Evolutionary conservation across 1,140 invertebrate species (phyloP).

Genomic region (Drosophila bocki): DNA sequence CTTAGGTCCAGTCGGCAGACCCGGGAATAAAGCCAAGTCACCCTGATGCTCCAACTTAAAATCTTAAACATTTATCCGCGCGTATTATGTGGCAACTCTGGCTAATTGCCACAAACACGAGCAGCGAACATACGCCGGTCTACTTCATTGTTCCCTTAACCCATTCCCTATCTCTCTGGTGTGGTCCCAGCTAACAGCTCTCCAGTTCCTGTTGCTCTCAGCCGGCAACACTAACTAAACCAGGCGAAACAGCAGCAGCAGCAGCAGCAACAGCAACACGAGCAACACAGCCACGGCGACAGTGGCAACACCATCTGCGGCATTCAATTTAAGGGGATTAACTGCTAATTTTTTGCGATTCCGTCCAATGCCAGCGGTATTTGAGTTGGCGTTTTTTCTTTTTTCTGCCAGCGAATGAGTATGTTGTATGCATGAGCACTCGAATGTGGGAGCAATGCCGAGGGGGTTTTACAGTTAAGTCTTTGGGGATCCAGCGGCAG

Average conservation of each 20-base stretch:
- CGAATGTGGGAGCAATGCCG: slow-evolving; percentile 43
- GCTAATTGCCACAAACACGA: slow-evolving; percentile 74
- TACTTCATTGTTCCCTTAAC: background rate
- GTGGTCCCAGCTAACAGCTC: slow-evolving; percentile 15
- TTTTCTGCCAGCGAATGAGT: slow-evolving; percentile 2
- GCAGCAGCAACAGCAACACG: slow-evolving; percentile 3
- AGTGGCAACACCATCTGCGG: slow-evolving; percentile 75
- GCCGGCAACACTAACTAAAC: slow-evolving; percentile 20
- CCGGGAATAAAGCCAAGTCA: slow-evolving; percentile 47
- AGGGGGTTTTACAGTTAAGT: slow-evolving; percentile 51
- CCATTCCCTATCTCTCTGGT: background rate
- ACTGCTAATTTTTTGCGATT: slow-evolving; percentile 85
- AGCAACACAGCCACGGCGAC: slow-evolving; percentile 19
- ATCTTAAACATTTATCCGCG: slow-evolving; percentile 84
- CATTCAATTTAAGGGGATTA: slow-evolving; percentile 85
- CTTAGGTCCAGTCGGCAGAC: slow-evolving; percentile 52
- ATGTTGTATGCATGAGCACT: slow-evolving; percentile 32
- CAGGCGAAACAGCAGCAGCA: slow-evolving; percentile 2
- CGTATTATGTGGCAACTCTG: slow-evolving; percentile 84
- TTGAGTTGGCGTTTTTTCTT: slow-evolving; percentile 51
- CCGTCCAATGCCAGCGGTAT: slow-evolving; percentile 72
- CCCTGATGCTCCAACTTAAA: slow-evolving; percentile 67
- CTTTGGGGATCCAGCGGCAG: slow-evolving; percentile 22
- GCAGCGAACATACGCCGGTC: slow-evolving; percentile 13
- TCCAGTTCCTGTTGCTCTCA: slow-evolving; percentile 36